Evolutionary conservation across 1,140 invertebrate genomes (phyloP).

Genomic region (Telenomus remus): DNA sequence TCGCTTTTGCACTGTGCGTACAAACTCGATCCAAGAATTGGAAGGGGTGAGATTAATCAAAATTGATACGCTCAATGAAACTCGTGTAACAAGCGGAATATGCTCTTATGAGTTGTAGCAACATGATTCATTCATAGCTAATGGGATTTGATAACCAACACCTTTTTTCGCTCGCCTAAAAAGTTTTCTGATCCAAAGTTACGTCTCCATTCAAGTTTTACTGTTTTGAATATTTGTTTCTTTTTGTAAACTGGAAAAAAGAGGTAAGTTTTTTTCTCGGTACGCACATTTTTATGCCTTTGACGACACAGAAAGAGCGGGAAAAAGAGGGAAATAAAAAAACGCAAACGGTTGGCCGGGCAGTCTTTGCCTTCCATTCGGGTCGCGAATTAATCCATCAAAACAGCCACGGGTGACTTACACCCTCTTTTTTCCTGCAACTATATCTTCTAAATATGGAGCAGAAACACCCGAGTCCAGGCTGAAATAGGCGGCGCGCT

Average conservation of each 20-base stretch:
- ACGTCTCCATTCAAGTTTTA: not conserved
- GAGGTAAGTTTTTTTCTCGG: constrained; percentile 10
- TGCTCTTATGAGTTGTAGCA: constrained; percentile 24
- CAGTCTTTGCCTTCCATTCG: constrained; percentile 68
- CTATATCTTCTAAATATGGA: constrained; percentile 63
- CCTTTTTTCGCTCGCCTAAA: too few species aligned
- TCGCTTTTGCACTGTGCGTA: constrained; percentile 9
- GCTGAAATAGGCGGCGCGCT: constrained; percentile 61
- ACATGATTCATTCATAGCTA: constrained; percentile 12
- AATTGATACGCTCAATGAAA: constrained; percentile 52
- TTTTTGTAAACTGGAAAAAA: too few species aligned
- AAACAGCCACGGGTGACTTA: constrained; percentile 68
- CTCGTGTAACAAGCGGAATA: constrained; percentile 35
- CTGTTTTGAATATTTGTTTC: not conserved
- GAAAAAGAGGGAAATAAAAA: constrained; percentile 45
- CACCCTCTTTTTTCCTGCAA: constrained; percentile 58
- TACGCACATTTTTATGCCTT: constrained; percentile 31
- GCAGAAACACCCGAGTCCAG: constrained; percentile 59
- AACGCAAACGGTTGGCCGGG: constrained; percentile 57
- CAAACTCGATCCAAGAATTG: constrained; percentile 24
- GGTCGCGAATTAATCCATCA: constrained; percentile 74
- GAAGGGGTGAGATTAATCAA: constrained; percentile 50
- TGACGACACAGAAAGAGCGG: not conserved
- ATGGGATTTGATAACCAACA: not conserved
- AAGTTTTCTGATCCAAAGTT: too few species aligned